Conservation (phyloP, 1,140 invertebrate species). For the Pachypsylla venusta region DNA sequence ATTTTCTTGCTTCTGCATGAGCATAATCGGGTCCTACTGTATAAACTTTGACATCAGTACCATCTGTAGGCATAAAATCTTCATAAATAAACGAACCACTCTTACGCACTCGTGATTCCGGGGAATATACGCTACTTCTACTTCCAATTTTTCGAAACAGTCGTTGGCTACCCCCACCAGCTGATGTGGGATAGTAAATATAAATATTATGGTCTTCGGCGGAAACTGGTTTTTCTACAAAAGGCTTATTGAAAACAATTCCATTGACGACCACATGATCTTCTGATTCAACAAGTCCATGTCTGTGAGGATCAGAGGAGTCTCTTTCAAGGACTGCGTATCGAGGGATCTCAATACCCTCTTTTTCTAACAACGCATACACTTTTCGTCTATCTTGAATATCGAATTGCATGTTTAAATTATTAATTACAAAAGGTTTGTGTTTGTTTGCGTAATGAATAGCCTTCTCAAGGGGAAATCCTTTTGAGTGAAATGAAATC, state of each 20-base stretch:
- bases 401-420: slow-evolving; percentile 96
- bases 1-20: slow-evolving; percentile 97
- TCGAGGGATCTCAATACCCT: slow-evolving; percentile 93
- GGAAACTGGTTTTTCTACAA: slow-evolving; percentile 96
- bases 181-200: slow-evolving; percentile 98
- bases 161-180: slow-evolving; percentile 92
- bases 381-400: slow-evolving; percentile 77
- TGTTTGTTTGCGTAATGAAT: slow-evolving; percentile 48
- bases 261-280: slow-evolving; percentile 99
- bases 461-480: slow-evolving; percentile 87
- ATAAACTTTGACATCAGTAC: slow-evolving; percentile 80
- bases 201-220: slow-evolving; percentile 99
- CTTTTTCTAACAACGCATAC: slow-evolving; percentile 81
- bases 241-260: slow-evolving; percentile 94
- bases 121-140: slow-evolving; percentile 94
- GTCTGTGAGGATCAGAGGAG: slow-evolving; percentile 73
- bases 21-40: slow-evolving; percentile 96
- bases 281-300: slow-evolving; percentile 88
- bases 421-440: slow-evolving; percentile 95
- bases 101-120: slow-evolving; percentile 87
- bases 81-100: slow-evolving; percentile 99
- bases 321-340: slow-evolving; percentile 95
- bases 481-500: slow-evolving; percentile 97
- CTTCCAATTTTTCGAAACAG: slow-evolving; percentile 98
- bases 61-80: slow-evolving; percentile 99